Percentiles rank a stretch among this genome's conserved stretches.
Conservation (phyloP, 2,888 invertebrate species). For the Pecten maximus region DNA sequence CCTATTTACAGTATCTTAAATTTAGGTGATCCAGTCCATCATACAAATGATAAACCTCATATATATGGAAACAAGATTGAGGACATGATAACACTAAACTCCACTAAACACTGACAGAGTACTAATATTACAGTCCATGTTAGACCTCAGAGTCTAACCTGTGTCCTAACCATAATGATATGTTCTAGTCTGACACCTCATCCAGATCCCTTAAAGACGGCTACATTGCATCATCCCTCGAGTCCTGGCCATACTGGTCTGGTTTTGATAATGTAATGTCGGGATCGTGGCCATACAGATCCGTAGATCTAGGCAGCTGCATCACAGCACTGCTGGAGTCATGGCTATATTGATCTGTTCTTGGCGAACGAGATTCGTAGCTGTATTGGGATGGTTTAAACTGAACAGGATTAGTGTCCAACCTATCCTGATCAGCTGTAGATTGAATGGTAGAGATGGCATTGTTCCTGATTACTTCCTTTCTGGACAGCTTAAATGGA, state of each 20-base stretch:
- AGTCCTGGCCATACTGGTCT: not conserved
- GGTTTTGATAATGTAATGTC: too few relatives aligned
- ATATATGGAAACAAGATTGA: not conserved
- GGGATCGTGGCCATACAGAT: too few relatives aligned
- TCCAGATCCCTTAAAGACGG: too few relatives aligned
- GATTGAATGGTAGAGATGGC: not conserved
- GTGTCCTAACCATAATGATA: too few relatives aligned
- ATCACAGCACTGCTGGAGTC: not conserved
- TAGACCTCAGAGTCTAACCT: too few relatives aligned
- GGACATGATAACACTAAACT: not conserved
- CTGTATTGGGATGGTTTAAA: not conserved
- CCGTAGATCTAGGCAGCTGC: not conserved
- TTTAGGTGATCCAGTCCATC: too few relatives aligned
- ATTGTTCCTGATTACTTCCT: not conserved
- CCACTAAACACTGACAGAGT: not conserved
- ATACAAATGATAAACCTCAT: too few relatives aligned
- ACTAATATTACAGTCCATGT: not conserved
- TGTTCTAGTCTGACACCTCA: too few relatives aligned
- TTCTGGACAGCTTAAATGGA: not conserved
- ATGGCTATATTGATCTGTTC: not conserved
- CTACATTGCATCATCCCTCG: not conserved
- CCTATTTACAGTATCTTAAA: too few relatives aligned
- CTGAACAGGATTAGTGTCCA: not conserved
- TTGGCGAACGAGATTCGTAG: not conserved
- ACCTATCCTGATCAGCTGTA: not conserved